Conservation (phyloP, 1,140 invertebrate species). For the Neodiprion pinetum region DNA sequence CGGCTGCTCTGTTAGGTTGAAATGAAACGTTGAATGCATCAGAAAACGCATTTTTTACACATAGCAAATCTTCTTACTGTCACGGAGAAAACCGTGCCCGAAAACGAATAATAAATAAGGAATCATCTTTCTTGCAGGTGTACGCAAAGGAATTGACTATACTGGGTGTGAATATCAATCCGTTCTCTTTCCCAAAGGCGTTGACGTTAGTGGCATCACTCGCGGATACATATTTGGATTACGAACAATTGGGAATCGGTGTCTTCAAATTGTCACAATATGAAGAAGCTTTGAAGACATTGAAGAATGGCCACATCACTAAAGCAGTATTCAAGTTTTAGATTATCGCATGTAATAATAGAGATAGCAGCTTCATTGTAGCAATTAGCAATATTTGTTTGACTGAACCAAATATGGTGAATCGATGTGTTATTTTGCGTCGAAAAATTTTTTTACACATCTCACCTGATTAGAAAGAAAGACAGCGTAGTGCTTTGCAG, state of each 20-base stretch:
- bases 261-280: constrained; percentile 67
- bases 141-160: constrained; percentile 71
- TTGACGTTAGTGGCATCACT: constrained; percentile 68
- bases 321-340: constrained; percentile 72
- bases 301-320: constrained; percentile 67
- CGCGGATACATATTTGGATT: constrained; percentile 69
- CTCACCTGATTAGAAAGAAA: too few species aligned
- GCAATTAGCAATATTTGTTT: too few species aligned
- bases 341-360: constrained; percentile 17
- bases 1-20: too few species aligned
- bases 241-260: constrained; percentile 70
- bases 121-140: constrained; percentile 60
- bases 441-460: too few species aligned
- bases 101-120: too few species aligned
- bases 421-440: too few species aligned
- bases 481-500: too few species aligned
- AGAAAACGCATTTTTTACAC: not conserved
- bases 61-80: too few species aligned
- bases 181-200: constrained; percentile 70
- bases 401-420: too few species aligned
- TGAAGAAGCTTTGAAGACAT: constrained; percentile 62
- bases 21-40: not conserved
- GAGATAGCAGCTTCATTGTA: not conserved
- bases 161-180: constrained; percentile 72
- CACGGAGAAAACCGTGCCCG: too few species aligned